Evolutionary conservation across 2,797 vertebrate genomes (phyloP).

Genomic region (Centroberyx gerrardi): DNA sequence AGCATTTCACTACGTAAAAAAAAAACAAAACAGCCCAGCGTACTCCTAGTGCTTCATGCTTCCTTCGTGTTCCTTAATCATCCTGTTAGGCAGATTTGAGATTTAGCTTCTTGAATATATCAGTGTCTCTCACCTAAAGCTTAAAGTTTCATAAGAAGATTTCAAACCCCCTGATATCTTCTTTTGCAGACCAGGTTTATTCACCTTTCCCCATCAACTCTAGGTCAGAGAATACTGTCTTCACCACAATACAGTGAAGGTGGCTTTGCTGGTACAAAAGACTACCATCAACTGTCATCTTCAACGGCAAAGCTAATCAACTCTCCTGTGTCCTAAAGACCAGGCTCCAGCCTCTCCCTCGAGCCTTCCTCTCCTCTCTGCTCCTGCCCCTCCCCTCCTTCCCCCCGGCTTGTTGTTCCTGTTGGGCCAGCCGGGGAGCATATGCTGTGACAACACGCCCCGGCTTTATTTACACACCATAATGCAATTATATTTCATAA

Average conservation of each 20-base stretch:
- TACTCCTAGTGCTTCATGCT: conserved; percentile 2
- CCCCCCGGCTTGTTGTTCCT: conserved; percentile 86
- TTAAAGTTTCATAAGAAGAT: conserved; percentile 2
- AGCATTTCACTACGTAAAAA: conserved; percentile 34
- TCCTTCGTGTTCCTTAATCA: conserved; percentile 1
- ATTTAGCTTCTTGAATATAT: neutral
- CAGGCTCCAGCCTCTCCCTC: conserved; percentile 63
- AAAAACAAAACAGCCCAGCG: conserved; percentile 20
- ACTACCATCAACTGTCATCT: conserved; percentile 52
- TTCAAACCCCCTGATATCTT: neutral
- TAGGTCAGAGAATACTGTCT: neutral
- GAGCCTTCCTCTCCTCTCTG: conserved; percentile 56
- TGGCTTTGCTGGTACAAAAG: conserved; percentile 28
- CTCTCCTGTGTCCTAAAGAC: conserved; percentile 68
- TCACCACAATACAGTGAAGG: neutral
- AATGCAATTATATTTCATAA: conserved; percentile 98
- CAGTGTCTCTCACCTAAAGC: neutral
- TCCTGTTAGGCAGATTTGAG: neutral
- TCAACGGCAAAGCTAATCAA: conserved; percentile 65
- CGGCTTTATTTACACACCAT: conserved; percentile 96
- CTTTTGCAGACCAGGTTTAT: neutral
- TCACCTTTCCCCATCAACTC: neutral
- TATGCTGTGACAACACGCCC: conserved; percentile 95
- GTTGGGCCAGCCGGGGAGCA: conserved; percentile 94
- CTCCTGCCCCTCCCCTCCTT: conserved; percentile 61